Evolutionary conservation across 1,140 invertebrate species (phyloP), one percentile per base, ranked within the genome.

Genomic region (Zaprionus lachaisei): DNA sequence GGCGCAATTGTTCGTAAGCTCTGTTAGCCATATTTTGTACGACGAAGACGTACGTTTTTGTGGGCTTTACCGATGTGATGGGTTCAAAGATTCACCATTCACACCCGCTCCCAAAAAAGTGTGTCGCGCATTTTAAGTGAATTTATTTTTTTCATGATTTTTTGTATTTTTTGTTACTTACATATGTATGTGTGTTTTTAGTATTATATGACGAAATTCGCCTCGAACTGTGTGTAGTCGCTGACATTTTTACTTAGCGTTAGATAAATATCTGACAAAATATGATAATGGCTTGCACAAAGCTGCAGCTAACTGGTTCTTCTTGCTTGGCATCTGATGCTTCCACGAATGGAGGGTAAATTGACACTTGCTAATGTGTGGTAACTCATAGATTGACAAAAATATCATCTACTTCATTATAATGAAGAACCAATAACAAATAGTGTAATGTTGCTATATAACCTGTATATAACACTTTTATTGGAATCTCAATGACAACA

Each of bases 51-150:
- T 74, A 49, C 28, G 5, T n/a, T 49, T 47, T 47, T 34, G 15
- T 49, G 57, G 14, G 65, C 34, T 56, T 62, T 17, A 49, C 41
- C 28, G 14, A 56, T 62, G 31, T 44, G 31, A 34, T n/a, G 55
- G 63, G 70, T 80, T 83, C 61, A 83, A 80, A 87, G 83, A 82
- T 80, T 65, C 49, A 67, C 58, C 77, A 73, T 73, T 83, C 78
- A 81, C 84, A 79, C 76, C 75, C 65, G 66, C 54, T 81, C 57
- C 64, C 68, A 72, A 71, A 68, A 80, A 49, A 80, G 79, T 89
- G 81, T 89, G 84, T 83, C 81, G 81, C 60, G 85, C 81, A 89
- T 89, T 85, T 90, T 74, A 89, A 89, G 81, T 84, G 58, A 31
- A 20, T 55, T 55, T 64, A 31, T 64, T 51, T 83, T 81, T 81